Evolutionary conservation across 2,113 vertebrate genomes (phyloP), one percentile per base, ranked within the genome.

Genomic region (Trogon melanurus): DNA sequence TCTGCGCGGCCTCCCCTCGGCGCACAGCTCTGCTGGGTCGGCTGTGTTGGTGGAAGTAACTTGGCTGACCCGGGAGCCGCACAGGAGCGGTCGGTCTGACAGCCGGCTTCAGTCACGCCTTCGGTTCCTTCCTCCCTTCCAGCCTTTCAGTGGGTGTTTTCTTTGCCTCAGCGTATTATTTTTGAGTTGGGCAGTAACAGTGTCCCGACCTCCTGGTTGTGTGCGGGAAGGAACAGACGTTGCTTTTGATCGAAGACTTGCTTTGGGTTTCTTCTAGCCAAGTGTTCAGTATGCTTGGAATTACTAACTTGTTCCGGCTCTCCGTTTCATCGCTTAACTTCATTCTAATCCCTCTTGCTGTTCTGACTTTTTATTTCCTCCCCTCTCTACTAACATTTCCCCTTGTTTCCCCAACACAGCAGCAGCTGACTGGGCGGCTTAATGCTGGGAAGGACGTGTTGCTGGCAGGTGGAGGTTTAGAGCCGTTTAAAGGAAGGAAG

Each of bases 151-250:
- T 50, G 72, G 5, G 20, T 69, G 10, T 29, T 71, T 53, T 50
- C 53, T 82, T 71, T 79, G 54, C 18, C 45, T 70, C 47, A 3
- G 8, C 25, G 26, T 57, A 8, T 83, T 41, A 23, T 51, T 73
- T 48, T 45, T 54, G 69, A 51, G 60, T 10, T 22, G 3, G 0
- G 13, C 34, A 75, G 6, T 69, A 20, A 60, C 65, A 1, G 0
- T 18, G 12, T 67, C 61, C 27, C 32, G 47, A 47, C 65, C 48
- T 53, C 29, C 47, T 64, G 53, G 30, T 60, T 71, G 57, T 64
- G 21, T 84, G 81, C 0, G 0, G 60, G 78, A 78, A 60, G 58
- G 60, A 85, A 1, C 45, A 38, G 50, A 29, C 20, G 2, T 48
- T 81, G 78, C 27, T 3, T 84, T 78, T 0, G 3, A 5, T 13